Evolutionary conservation across 1,140 invertebrate species (phyloP), one percentile per base, ranked within the genome.

Genomic region (Rhagoletis pomonella): DNA sequence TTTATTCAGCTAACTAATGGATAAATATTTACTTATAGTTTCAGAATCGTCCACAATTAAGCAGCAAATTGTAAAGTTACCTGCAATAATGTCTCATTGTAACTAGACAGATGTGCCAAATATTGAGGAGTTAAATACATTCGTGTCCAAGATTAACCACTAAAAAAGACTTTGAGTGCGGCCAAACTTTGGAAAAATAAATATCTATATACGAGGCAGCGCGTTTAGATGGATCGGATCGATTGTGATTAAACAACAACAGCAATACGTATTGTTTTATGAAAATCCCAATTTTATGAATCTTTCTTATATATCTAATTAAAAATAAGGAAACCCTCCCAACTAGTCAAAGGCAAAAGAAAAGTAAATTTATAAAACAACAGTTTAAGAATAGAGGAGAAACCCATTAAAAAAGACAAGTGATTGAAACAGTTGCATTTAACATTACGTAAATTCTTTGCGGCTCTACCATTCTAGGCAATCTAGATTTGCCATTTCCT

Each of bases 271-370:
- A 12, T 62, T 62, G 6, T 55, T 55, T 55, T 55, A 55, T 10
- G 50, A 55, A 55, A 55, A 7, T 55, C 50, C 50, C 5, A 55
- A 55, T 55, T 55, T 55, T 55, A 55, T 7, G 10, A 55, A 55
- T 55, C 5, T 55, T 7, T 55, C 5, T 55, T 7, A 55, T 55
- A 55, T 7, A 55, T 2, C 10, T 55, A 55, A 55, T 55, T 55
- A 55, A 55, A 55, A 55, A 55, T 2, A 5, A 55, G 50, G 42
- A 47, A 17, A 44, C 4, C 12, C 10, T 12, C 65, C 42, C 44
- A 81, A 81, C 73, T 81, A 81, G 73, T 81, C 73, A 81, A 62
- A 62, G 17, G 55, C 50, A 67, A 67, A 29, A 39, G 64, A 62
- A n/a, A 62, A 62, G 12, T 4, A 62, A 62, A 17, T 12, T 62